Conservation (phyloP, 1,140 invertebrate species). For the Aphis craccivora region DNA sequence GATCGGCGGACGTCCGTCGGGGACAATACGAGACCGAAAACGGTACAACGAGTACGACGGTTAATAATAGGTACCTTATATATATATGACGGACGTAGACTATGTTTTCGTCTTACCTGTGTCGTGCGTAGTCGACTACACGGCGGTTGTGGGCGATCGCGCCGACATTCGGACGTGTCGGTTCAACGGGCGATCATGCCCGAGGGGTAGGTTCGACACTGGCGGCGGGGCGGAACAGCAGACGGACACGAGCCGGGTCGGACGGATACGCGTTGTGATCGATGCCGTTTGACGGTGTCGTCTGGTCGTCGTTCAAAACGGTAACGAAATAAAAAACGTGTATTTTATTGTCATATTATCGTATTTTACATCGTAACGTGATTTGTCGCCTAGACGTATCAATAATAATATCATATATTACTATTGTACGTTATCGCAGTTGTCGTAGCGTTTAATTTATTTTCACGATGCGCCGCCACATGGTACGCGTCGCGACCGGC, state of each 20-base stretch:
- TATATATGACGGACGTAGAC: neutral
- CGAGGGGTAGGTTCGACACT: neutral
- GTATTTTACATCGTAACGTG: too few species aligned
- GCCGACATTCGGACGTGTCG: neutral
- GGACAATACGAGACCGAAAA: too few species aligned
- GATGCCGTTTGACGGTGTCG: neutral
- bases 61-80: too few species aligned
- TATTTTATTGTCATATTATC: too few species aligned
- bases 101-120: neutral
- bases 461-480: neutral
- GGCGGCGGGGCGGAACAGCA: neutral
- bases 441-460: neutral
- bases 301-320: neutral
- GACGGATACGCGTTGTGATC: neutral
- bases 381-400: neutral
- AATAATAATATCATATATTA: too few species aligned
- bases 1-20: too few species aligned
- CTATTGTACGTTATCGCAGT: neutral
- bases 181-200: neutral
- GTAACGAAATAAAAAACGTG: neutral
- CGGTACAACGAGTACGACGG: too few species aligned
- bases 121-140: neutral
- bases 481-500: neutral
- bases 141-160: constrained; percentile 1
- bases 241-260: neutral